Evolutionary conservation across 2,888 invertebrate species (phyloP).

Genomic region (Diachrysia chrysitis): DNA sequence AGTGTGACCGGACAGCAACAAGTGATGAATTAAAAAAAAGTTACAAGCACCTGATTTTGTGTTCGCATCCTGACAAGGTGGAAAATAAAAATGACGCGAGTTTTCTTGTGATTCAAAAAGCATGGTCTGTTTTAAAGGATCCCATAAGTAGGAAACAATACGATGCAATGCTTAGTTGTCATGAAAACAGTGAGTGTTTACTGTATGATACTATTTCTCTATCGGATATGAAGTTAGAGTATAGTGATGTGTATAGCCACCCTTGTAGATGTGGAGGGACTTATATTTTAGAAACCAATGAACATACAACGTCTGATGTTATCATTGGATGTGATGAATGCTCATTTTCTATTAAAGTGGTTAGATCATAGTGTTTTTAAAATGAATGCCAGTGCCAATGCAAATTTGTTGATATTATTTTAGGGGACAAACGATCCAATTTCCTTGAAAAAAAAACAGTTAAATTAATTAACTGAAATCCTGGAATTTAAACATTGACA

Average conservation of each 20-base stretch:
- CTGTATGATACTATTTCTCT: constrained; percentile 89
- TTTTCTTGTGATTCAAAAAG: constrained; percentile 89
- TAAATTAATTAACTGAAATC: too few relatives aligned
- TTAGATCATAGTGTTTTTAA: constrained; percentile 58
- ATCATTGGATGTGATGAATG: constrained; percentile 92
- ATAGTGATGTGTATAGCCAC: constrained; percentile 82
- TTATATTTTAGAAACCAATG: constrained; percentile 81
- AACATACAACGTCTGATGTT: constrained; percentile 64
- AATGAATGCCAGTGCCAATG: too few relatives aligned
- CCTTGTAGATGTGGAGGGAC: constrained; percentile 92
- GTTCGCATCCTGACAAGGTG: constrained; percentile 91
- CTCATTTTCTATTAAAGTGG: constrained; percentile 91
- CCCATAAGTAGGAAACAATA: constrained; percentile 90
- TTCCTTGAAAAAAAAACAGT: too few relatives aligned
- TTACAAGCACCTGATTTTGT: constrained; percentile 89
- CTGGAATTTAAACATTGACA: too few relatives aligned
- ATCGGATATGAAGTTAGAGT: constrained; percentile 82
- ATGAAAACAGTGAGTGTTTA: constrained; percentile 88
- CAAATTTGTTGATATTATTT: too few relatives aligned
- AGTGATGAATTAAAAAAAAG: constrained; percentile 89
- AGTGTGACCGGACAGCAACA: constrained; percentile 87
- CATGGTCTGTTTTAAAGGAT: constrained; percentile 92
- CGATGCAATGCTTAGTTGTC: constrained; percentile 90
- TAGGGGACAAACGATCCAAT: too few relatives aligned
- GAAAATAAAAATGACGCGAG: constrained; percentile 62